These are phyloP conservation scores for Macrobrachium nipponense DNA, from an alignment of 1,140 invertebrate species.

Conservation along the genomic window DNA sequence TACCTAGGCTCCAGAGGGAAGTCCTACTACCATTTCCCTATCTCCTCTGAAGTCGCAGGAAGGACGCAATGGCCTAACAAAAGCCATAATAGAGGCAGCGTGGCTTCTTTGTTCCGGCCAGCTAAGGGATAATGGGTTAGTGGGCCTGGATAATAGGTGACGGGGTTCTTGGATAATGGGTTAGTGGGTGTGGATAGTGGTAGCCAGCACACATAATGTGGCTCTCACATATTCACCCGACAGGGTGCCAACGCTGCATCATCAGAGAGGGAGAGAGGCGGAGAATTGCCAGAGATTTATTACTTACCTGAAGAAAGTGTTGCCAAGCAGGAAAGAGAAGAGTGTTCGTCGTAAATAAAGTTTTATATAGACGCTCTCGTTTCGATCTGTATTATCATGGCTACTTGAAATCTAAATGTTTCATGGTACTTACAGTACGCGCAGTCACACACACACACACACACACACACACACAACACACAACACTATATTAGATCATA, in stretches of 20 bases:
- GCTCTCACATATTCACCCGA: constrained; percentile 11
- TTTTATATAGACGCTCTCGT: too few species aligned
- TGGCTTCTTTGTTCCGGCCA: constrained; percentile 40
- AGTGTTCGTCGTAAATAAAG: too few species aligned
- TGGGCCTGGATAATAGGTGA: constrained; percentile 9
- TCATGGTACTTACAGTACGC: neutral
- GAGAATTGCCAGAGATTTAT: neutral
- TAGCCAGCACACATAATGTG: constrained; percentile 22
- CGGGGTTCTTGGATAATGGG: constrained; percentile 19
- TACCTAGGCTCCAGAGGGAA: neutral
- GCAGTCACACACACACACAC: constrained; percentile 8
- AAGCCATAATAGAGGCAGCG: constrained; percentile 45
- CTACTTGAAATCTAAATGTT: neutral
- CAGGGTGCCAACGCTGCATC: constrained; percentile 38
- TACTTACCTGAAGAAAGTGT: too few species aligned
- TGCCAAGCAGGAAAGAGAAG: too few species aligned
- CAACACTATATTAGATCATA: too few species aligned
- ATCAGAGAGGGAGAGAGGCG: constrained; percentile 28
- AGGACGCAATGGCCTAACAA: constrained; percentile 14
- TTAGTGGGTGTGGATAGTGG: constrained; percentile 19
- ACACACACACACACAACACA: constrained; percentile 18
- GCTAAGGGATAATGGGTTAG: constrained; percentile 31
- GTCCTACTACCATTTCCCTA: neutral
- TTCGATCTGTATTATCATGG: neutral
- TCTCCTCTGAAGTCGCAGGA: constrained; percentile 3